Evolutionary conservation across 2,888 invertebrate species (phyloP), one percentile per base, ranked within the genome.

Genomic region (Phyllotreta striolata): DNA sequence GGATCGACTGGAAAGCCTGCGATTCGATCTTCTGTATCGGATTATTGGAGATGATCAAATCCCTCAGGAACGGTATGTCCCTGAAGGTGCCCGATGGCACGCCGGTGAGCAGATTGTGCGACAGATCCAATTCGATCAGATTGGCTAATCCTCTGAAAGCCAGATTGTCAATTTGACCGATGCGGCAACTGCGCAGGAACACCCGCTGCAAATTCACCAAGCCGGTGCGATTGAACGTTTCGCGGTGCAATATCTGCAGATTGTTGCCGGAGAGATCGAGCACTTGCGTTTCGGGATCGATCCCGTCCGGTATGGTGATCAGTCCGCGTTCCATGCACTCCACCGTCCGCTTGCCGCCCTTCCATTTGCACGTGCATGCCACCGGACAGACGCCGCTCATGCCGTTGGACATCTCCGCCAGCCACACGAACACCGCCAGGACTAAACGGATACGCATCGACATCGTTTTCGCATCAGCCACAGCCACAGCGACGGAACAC

Each of bases 311-410:
- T 71, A 96, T 90, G 61, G 90, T 89, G 76, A 92, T 92, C 70
- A 96, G 86, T 64, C 89, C 89, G 64, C 91, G 89, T 81, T 93
- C 90, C 78, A 90, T 89, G 82, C 96, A 96, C 83, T 95, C 94
- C 66, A 95, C 95, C 55, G 95, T 93, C 80, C 93, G 92, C 82
- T 96, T 96, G 73, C 95, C 95, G 76, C 91, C 90, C 83, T 95
- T 95, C 96, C 96, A 96, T 83, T 95, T 95, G 84, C 96, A 96
- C 76, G 88, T 87, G 83, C 96, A 96, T 73, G 89, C 89, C 46
- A 86, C 85, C 64, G 92, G 92, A 75, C 91, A 91, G 71, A 86
- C 85, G 71, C 86, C 87, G 67, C 86, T 84, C 71, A 85, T 84
- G n/a, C 63, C 69, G 24, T 4, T 24, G 24, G 24, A 1, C 24